phyloP scores from a whole-genome alignment of 1,140 invertebrate genomes.

The Araneus ventricosus region DNA sequence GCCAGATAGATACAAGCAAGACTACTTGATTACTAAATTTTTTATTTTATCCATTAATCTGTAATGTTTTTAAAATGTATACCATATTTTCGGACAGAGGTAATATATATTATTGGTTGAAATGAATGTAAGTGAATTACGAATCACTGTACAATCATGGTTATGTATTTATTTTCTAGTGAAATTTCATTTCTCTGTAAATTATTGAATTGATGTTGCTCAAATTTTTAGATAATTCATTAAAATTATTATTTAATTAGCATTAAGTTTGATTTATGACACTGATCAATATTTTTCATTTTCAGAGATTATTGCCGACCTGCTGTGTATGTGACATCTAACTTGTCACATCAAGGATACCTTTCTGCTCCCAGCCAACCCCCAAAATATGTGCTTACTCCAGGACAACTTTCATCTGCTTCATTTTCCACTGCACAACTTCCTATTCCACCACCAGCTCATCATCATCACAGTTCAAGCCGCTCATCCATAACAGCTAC shows the following conservation, averaged over 20 bases:
- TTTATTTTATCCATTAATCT: too few relatives aligned
- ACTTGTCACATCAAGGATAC: slow-evolving; percentile 76
- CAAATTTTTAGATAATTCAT: neutral
- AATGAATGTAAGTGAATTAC: too few relatives aligned
- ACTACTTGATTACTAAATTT: too few relatives aligned
- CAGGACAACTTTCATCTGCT: slow-evolving; percentile 73
- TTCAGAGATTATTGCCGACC: slow-evolving; percentile 77
- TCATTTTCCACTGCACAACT: slow-evolving; percentile 69
- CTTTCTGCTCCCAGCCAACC: slow-evolving; percentile 75
- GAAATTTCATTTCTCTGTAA: too few relatives aligned
- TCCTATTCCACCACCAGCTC: slow-evolving; percentile 76
- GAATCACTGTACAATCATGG: too few relatives aligned
- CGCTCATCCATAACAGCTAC: slow-evolving; percentile 72
- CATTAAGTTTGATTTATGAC: neutral
- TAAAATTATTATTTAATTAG: too few relatives aligned
- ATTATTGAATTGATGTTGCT: neutral
- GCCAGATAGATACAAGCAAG: too few relatives aligned
- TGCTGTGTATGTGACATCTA: slow-evolving; percentile 77
- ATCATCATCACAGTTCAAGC: slow-evolving; percentile 75
- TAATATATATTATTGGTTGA: too few relatives aligned
- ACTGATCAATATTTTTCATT: neutral
- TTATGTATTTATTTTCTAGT: too few relatives aligned
- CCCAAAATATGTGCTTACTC: slow-evolving; percentile 76
- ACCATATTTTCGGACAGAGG: too few relatives aligned
- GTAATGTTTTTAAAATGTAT: too few relatives aligned